Base-by-base conservation (phyloP, 2,797 vertebrate species). In the Bradypodion ventrale region DNA sequence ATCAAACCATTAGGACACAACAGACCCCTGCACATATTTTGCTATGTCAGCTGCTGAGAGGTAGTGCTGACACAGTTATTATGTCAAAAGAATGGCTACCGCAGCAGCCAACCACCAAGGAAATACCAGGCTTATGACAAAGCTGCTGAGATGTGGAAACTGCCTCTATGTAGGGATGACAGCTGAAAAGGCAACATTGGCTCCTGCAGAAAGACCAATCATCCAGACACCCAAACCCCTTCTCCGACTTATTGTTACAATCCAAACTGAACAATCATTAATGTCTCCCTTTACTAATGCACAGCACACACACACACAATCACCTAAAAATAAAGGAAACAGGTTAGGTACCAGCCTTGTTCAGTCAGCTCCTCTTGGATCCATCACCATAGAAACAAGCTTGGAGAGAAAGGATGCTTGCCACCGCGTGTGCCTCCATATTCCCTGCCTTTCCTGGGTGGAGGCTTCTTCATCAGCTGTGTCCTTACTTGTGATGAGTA, bases 371-470 rank as follows among this genome's bases (percentile, higher is more conserved):
- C 85, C 74, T 59, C 19, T 74, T 42, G 90, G 75, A 86, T 85
- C 0, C 0, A 91, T 93, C 93, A 77, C 92, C 90, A 93, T 94
- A 90, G 93, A 93, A 94, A 95, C 92, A n/a, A 29, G 76, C 79
- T 21, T 52, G 25, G 76, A 32, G 79, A 85, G 37, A 80, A 73
- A 72, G 87, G 9, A 77, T 7, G 60, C 59, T 59, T 74, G 25
- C 35, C 69, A 60, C 80, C 72, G 4, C 23, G 69, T 40, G 62
- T 60, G 2, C 85, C 65, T 91, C 70, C 42, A 74, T 90, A 90
- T 90, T 93, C 84, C 93, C 90, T 83, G 21, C 25, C 82, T 87
- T 66, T 42, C 85, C 0, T 5, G 56, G 76, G 59, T 21, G 44
- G 78, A 44, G 42, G 80, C 83, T 86, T 89, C 84, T 44, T 89